Percentiles rank a stretch among this genome's conserved stretches.
phyloP scores from a whole-genome alignment of 2,888 invertebrate species.

The Saturnia pavonia region DNA sequence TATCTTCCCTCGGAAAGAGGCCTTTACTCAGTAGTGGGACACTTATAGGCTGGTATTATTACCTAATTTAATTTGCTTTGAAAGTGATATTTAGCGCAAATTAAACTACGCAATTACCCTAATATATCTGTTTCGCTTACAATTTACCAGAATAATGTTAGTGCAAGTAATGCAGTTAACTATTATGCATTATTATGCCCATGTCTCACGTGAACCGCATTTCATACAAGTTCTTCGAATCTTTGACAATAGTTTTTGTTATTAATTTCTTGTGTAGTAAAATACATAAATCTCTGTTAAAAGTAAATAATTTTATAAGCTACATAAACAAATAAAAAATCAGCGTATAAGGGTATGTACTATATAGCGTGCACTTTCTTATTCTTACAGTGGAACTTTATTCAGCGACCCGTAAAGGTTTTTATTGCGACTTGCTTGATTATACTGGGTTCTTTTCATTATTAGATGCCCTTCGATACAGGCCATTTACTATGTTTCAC shows the following conservation, averaged over 20 bases:
- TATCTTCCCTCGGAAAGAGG: too few relatives aligned
- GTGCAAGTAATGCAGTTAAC: too few relatives aligned
- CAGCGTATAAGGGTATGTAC: not conserved
- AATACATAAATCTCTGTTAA: not conserved
- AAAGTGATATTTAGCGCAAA: too few relatives aligned
- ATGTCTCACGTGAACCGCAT: not conserved
- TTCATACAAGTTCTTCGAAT: not conserved
- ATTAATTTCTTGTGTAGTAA: not conserved
- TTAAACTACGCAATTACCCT: not conserved
- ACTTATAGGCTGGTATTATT: too few relatives aligned
- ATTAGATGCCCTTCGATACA: not conserved
- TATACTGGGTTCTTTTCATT: not conserved
- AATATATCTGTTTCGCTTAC: not conserved
- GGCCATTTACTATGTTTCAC: not conserved
- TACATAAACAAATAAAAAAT: not conserved
- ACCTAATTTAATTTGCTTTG: too few relatives aligned
- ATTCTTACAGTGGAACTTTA: not conserved
- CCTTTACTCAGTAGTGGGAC: too few relatives aligned
- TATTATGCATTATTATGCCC: not conserved
- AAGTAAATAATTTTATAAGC: not conserved
- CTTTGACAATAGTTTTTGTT: not conserved
- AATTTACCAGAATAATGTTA: too few relatives aligned
- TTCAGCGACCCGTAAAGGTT: constrained; percentile 10
- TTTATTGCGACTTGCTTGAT: not conserved
- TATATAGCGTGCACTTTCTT: not conserved